Conservation (phyloP, 2,888 invertebrate species). For the Tetragnatha montana region DNA sequence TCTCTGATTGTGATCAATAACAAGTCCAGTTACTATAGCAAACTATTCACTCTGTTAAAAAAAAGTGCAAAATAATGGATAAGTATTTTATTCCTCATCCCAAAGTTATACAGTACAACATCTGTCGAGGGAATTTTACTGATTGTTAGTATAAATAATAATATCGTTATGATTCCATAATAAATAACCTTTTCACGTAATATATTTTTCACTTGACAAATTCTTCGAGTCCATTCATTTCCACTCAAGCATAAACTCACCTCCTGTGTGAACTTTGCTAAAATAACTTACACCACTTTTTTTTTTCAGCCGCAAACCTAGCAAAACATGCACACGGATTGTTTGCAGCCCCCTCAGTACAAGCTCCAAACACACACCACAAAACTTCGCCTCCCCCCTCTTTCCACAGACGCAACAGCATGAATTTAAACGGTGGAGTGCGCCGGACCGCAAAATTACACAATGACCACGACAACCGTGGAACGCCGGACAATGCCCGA, state of each 20-base stretch:
- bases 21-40: too few species aligned
- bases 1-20: too few species aligned
- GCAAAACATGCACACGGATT: background rate
- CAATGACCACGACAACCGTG: constrained; percentile 38
- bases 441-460: constrained; percentile 58
- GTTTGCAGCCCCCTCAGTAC: background rate
- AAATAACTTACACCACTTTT: background rate
- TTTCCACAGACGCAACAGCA: constrained; percentile 18
- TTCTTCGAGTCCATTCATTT: background rate
- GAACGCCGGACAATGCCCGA: constrained; percentile 32
- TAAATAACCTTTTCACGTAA: too few species aligned
- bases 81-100: too few species aligned
- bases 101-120: too few species aligned
- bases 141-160: too few species aligned
- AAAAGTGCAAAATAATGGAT: too few species aligned
- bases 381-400: background rate
- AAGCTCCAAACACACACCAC: constrained; percentile 4
- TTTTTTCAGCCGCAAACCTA: background rate
- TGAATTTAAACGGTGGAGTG: background rate
- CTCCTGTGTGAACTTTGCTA: background rate
- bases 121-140: too few species aligned
- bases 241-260: background rate
- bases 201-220: too few species aligned
- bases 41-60: too few species aligned
- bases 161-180: too few species aligned